Evolutionary conservation across 2,797 vertebrate genomes (phyloP).

Genomic region (Poecilia picta): DNA sequence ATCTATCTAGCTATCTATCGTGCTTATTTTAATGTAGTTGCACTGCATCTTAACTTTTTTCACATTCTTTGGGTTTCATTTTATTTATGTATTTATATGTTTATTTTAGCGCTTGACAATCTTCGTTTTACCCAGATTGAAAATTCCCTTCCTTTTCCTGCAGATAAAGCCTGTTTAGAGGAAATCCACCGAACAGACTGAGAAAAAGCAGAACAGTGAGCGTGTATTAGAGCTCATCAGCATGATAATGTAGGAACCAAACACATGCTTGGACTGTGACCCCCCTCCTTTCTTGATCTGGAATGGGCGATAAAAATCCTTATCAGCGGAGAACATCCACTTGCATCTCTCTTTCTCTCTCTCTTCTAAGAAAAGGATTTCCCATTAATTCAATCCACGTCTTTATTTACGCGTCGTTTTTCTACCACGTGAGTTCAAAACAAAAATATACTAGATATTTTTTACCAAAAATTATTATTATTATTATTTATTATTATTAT

Average conservation of each 20-base stretch:
- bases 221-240: conserved; percentile 80
- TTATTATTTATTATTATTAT: conserved; percentile 10
- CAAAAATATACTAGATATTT: background rate
- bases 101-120: background rate
- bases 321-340: conserved; percentile 88
- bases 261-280: conserved; percentile 84
- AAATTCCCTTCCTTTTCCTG: background rate
- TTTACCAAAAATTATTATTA: background rate
- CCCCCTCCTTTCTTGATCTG: conserved; percentile 75
- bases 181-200: conserved; percentile 20
- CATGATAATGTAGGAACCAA: conserved; percentile 84
- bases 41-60: background rate
- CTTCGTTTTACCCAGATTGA: background rate
- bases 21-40: background rate
- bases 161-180: conserved; percentile 26
- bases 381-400: conserved; percentile 74
- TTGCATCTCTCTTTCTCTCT: conserved; percentile 65
- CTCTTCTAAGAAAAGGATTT: conserved; percentile 76
- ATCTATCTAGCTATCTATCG: conserved; percentile 28
- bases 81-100: conserved; percentile 21
- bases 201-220: conserved; percentile 46
- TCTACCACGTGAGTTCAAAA: conserved; percentile 41
- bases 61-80: background rate
- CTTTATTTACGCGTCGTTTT: conserved; percentile 45
- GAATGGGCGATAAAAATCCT: conserved; percentile 85